Evolutionary conservation across 2,888 invertebrate genomes (phyloP).

Genomic region (Phytoseiulus persimilis): DNA sequence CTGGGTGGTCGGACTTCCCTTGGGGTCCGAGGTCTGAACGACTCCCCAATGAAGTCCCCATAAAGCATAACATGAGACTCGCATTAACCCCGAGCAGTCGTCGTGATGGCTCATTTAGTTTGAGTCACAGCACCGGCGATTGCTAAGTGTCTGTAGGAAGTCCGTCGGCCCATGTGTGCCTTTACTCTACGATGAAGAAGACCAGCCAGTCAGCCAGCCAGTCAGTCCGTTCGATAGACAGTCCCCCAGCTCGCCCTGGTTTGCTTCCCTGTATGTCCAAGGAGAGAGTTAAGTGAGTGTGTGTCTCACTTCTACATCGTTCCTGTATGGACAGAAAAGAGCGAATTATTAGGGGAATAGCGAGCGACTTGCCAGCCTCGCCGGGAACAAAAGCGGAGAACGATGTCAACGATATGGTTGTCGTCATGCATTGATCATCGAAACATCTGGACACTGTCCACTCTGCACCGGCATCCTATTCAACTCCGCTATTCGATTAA

Average conservation of each 20-base stretch:
- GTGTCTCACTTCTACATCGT: neutral
- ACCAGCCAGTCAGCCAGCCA: neutral
- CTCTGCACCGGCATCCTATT: neutral
- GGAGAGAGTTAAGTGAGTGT: conserved; percentile 1
- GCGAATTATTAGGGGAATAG: neutral
- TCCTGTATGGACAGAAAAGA: neutral
- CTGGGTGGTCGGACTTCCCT: neutral
- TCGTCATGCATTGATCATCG: neutral
- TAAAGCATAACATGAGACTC: conserved; percentile 39
- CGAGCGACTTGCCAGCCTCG: neutral
- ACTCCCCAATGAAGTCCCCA: conserved; percentile 39
- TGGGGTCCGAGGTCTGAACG: conserved; percentile 14
- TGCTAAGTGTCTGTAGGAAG: conserved; percentile 37
- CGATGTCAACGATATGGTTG: neutral
- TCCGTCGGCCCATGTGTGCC: neutral
- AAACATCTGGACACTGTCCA: neutral
- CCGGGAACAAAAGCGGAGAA: neutral
- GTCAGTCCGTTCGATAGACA: neutral
- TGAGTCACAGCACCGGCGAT: conserved; percentile 33
- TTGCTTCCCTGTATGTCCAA: neutral
- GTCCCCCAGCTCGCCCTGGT: neutral
- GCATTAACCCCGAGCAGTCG: conserved; percentile 37
- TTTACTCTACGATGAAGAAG: neutral
- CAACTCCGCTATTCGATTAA: neutral
- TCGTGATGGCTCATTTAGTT: conserved; percentile 38